Evolutionary conservation across 2,797 vertebrate genomes (phyloP).

Genomic region (Toxotes lorentzi): DNA sequence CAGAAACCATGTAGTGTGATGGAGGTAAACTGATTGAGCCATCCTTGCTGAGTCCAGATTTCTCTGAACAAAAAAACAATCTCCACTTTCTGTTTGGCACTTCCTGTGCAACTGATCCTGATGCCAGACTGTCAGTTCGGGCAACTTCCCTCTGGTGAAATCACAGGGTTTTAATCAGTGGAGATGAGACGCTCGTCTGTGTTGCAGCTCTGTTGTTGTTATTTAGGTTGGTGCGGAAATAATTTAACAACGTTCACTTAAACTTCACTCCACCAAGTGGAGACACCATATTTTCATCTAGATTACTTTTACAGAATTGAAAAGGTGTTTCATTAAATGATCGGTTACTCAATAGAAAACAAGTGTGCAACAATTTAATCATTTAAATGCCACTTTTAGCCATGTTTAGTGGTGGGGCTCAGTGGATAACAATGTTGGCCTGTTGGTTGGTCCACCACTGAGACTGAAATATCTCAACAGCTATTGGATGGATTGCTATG

Average conservation of each 20-base stretch:
- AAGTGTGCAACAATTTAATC: neutral
- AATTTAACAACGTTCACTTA: slow-evolving; percentile 15
- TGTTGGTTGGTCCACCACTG: neutral
- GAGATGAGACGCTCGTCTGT: neutral
- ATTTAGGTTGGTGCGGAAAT: slow-evolving; percentile 14
- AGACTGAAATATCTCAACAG: neutral
- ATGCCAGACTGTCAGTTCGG: slow-evolving; percentile 41
- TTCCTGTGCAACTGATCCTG: slow-evolving; percentile 12
- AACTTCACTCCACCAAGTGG: neutral
- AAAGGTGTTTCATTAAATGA: neutral
- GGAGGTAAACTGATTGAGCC: slow-evolving; percentile 10
- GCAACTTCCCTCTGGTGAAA: slow-evolving; percentile 25
- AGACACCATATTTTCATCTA: neutral
- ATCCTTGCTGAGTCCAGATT: slow-evolving; percentile 8
- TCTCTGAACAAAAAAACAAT: slow-evolving; percentile 43
- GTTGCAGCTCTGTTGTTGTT: slow-evolving; percentile 13
- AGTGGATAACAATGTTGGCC: too few relatives aligned
- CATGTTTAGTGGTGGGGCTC: neutral
- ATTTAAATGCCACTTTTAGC: neutral
- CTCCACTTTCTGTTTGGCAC: slow-evolving; percentile 46
- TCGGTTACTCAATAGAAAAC: neutral
- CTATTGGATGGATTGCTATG: neutral
- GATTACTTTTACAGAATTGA: neutral
- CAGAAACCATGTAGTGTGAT: slow-evolving; percentile 18
- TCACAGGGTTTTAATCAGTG: slow-evolving; percentile 22